phyloP scores from a whole-genome alignment of 2,113 vertebrate species.

The Myotis brandtii region DNA sequence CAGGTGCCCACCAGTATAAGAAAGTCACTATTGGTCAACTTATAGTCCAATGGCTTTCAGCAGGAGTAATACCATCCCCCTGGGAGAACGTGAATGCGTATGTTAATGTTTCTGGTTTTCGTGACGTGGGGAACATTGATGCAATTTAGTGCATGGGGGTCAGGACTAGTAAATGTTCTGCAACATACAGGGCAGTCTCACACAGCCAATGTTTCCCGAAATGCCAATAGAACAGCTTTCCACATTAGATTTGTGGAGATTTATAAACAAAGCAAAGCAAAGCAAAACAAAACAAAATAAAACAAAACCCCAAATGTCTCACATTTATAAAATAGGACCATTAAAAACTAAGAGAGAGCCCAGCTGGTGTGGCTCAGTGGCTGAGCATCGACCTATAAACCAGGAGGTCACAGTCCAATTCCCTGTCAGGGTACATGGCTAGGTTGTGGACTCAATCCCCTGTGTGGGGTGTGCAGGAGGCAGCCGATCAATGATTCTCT shows the following conservation, averaged over 20 bases:
- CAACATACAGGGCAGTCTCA: background rate
- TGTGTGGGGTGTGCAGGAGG: no score
- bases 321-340: constrained; percentile 4
- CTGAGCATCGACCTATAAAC: no score
- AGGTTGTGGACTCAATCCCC: no score
- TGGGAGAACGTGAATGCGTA: background rate
- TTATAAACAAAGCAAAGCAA: constrained; percentile 48
- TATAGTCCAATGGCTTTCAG: background rate
- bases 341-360: constrained; percentile 37
- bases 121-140: background rate
- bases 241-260: background rate
- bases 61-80: background rate
- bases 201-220: background rate
- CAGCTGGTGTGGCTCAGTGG: no score
- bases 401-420: no score
- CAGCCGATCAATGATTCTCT: no score
- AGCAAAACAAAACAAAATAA: background rate
- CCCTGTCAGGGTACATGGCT: no score
- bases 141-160: background rate
- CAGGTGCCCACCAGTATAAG: background rate
- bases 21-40: background rate
- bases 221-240: background rate
- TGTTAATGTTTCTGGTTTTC: background rate
- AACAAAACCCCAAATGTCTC: background rate
- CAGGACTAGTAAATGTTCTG: background rate